Evolutionary conservation across 2,888 invertebrate species (phyloP).

Genomic region (Koerneria pararmatus): DNA sequence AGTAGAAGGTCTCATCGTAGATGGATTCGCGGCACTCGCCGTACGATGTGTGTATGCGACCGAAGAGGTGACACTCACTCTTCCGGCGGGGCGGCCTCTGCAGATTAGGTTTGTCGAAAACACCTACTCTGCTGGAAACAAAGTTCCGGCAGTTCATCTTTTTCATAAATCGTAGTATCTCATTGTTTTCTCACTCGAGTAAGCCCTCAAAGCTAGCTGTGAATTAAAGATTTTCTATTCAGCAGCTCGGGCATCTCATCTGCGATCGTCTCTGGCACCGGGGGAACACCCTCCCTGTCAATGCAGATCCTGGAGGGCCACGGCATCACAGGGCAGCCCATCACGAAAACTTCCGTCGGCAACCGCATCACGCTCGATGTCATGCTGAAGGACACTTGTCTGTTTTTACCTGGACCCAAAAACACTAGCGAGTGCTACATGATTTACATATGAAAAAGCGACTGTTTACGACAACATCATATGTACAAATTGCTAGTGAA

Average conservation of each 20-base stretch:
- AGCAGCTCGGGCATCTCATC: slow-evolving; percentile 36
- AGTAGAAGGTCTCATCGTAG: slow-evolving; percentile 47
- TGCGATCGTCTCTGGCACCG: slow-evolving; percentile 49
- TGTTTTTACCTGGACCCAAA: too few species aligned
- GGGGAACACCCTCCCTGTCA: slow-evolving; percentile 46
- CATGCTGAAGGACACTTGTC: slow-evolving; percentile 53
- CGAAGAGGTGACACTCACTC: slow-evolving; percentile 49
- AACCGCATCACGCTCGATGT: slow-evolving; percentile 55
- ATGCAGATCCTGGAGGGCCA: slow-evolving; percentile 56
- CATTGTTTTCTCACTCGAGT: slow-evolving; percentile 14
- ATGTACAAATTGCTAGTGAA: too few species aligned
- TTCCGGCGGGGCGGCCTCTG: slow-evolving; percentile 35
- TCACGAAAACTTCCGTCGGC: slow-evolving; percentile 51
- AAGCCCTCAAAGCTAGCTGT: neutral
- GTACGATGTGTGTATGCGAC: slow-evolving; percentile 48
- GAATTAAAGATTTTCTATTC: neutral
- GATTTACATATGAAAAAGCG: too few species aligned
- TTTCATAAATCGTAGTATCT: neutral
- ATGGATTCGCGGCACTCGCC: slow-evolving; percentile 44
- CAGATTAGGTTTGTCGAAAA: slow-evolving; percentile 21
- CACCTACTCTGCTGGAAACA: too few species aligned
- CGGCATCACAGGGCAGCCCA: slow-evolving; percentile 45
- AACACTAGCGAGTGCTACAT: neutral
- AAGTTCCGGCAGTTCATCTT: neutral
- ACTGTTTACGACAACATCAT: too few species aligned